Conservation (phyloP, 2,888 invertebrate species). For the Xestia rhomboidea region DNA sequence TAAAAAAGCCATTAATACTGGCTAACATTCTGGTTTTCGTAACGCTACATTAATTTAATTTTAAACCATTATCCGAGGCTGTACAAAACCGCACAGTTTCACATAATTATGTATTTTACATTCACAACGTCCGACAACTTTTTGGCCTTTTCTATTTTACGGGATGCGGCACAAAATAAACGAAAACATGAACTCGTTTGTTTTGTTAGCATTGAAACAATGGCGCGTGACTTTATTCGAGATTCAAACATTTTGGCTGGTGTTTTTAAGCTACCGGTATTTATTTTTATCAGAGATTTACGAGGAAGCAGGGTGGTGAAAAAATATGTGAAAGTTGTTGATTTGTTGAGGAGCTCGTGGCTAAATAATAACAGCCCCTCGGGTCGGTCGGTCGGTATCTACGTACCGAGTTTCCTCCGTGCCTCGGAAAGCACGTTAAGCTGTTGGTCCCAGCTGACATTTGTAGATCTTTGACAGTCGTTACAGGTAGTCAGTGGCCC, state of each 20-base stretch:
- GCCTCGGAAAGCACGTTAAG: too few relatives aligned
- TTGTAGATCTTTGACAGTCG: too few relatives aligned
- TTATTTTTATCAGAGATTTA: background rate
- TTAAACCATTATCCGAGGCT: background rate
- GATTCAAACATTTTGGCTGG: background rate
- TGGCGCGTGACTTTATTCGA: background rate
- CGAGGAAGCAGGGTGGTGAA: background rate
- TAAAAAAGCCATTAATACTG: background rate
- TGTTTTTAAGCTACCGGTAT: background rate
- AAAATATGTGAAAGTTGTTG: background rate
- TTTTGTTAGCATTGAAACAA: background rate
- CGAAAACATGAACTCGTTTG: background rate
- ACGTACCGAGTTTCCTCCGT: too few relatives aligned
- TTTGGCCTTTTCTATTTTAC: conserved; percentile 1
- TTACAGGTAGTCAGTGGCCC: too few relatives aligned
- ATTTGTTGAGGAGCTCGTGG: too few relatives aligned
- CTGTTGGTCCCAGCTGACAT: too few relatives aligned
- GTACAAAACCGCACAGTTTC: background rate
- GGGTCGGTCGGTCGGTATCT: too few relatives aligned
- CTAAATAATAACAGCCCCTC: too few relatives aligned
- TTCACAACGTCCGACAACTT: background rate
- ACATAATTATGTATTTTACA: conserved; percentile 11
- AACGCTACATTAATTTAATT: conserved; percentile 2
- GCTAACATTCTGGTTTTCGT: background rate
- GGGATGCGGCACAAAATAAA: background rate